Evolutionary conservation across 2,113 vertebrate genomes (phyloP), one percentile per base, ranked within the genome.

Genomic region (Zosterops hypoxanthus): DNA sequence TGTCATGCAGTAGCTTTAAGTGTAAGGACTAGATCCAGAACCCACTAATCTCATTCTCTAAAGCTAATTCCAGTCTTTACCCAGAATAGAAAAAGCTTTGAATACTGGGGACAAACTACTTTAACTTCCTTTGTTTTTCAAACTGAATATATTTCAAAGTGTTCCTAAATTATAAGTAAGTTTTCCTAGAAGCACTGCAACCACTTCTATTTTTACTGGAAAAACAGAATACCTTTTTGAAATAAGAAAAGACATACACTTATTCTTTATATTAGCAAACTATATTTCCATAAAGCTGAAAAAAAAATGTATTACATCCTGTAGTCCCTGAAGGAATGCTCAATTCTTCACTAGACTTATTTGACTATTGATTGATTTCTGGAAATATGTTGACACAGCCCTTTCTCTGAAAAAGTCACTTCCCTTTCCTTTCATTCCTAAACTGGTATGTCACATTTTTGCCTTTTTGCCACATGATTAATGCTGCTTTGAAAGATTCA

Each of bases 321-420:
- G 33, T 64, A 60, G 59, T 91, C 46, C 69, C 65, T 79, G 31
- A 76, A 88, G 73, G 55, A 94, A 90, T 81, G 53, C 68, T 92
- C 47, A 83, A 11, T 94, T 84, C 33, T 24, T 96, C 97, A 96
- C 52, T 91, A 57, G 33, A 88, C 26, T 93, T 95, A 86, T 88
- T 95, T 96, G 71, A 88, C 69, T 95, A 92, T 90, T 95, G 97
- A 97, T 94, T 97, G 70, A 75, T 92, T 94, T 97, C 92, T 69
- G 92, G 65, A 95, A 97, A 88, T 90, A 14, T 50, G 49, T 95
- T 92, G 80, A 89, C 82, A 88, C n/a, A 92, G 94, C 52, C 42
- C 69, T 86, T 73, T 66, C 86, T 66, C 39, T 82, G 56, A 80
- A 94, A 89, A 90, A 97, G 44, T 29, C 64, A 29, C 65, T 57